Evolutionary conservation across 2,888 invertebrate species (phyloP).

Genomic region (Oscheius sp.): DNA sequence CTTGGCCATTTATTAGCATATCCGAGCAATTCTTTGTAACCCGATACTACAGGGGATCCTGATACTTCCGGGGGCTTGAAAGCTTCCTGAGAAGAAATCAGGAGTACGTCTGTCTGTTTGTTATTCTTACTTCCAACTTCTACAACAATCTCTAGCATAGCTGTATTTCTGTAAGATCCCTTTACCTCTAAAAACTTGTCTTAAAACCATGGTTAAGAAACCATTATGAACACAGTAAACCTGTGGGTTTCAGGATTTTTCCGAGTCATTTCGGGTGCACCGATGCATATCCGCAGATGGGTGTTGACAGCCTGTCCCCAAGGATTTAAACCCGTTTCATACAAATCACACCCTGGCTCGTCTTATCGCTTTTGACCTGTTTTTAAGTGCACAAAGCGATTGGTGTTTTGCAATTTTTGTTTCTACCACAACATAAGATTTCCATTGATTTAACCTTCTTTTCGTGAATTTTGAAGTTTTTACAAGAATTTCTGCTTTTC

Average conservation of each 20-base stretch:
- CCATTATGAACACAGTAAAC: neutral
- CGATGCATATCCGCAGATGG: constrained; percentile 29
- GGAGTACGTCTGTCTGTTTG: neutral
- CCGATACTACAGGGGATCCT: constrained; percentile 12
- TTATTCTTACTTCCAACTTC: neutral
- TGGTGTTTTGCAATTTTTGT: too few relatives aligned
- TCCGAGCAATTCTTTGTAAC: constrained; percentile 10
- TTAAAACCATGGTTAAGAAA: neutral
- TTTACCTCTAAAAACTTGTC: too few relatives aligned
- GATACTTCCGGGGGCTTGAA: constrained; percentile 26
- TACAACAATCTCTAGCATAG: neutral
- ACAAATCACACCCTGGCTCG: constrained; percentile 26
- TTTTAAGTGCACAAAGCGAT: too few relatives aligned
- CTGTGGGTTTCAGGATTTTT: constrained; percentile 15
- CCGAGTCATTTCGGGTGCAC: constrained; percentile 35
- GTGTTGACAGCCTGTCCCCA: constrained; percentile 34
- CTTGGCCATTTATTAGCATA: constrained; percentile 1
- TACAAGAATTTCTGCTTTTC: too few relatives aligned
- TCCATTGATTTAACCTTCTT: too few relatives aligned
- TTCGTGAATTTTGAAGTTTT: too few relatives aligned
- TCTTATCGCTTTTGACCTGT: constrained; percentile 11
- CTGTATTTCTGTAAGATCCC: too few relatives aligned
- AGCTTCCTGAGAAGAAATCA: constrained; percentile 25
- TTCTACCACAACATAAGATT: too few relatives aligned
- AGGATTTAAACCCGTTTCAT: constrained; percentile 30